A percentile compares a stretch with the other conserved stretches of the same genome.
Evolutionary conservation across 2,888 invertebrate genomes (phyloP).

Genomic region (Napeogenes inachia): DNA sequence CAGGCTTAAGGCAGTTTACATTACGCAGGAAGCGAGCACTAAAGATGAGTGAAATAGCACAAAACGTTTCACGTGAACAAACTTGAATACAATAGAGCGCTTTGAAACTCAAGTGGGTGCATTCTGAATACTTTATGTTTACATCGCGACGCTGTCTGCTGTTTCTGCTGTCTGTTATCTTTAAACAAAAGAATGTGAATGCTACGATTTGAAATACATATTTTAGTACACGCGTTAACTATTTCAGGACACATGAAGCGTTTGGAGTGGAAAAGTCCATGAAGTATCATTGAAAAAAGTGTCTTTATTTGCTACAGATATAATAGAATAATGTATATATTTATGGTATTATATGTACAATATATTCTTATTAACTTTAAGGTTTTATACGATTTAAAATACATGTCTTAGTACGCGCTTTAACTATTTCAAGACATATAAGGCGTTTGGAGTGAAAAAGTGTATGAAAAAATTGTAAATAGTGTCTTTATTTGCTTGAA

Average conservation of each 20-base stretch:
- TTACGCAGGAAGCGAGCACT: slow-evolving; percentile 25
- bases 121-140: slow-evolving; percentile 29
- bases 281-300: too few relatives aligned
- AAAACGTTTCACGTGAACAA: slow-evolving; percentile 29
- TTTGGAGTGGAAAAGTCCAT: background rate
- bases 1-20: slow-evolving; percentile 28
- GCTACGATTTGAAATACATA: slow-evolving; percentile 16
- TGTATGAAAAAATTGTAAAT: too few relatives aligned
- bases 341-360: too few relatives aligned
- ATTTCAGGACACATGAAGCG: background rate
- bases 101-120: slow-evolving; percentile 29
- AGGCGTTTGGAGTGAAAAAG: background rate
- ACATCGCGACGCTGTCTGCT: slow-evolving; percentile 15
- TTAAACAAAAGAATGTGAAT: slow-evolving; percentile 17
- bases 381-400: slow-evolving; percentile 10
- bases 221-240: slow-evolving; percentile 4
- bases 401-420: slow-evolving; percentile 7
- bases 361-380: background rate
- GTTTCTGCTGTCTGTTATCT: slow-evolving; percentile 14
- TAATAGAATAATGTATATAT: too few relatives aligned
- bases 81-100: slow-evolving; percentile 26
- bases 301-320: too few relatives aligned
- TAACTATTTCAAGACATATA: background rate
- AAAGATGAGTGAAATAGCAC: slow-evolving; percentile 23
- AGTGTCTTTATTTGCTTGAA: too few relatives aligned